phyloP scores from a whole-genome alignment of 2,113 vertebrate genomes.

The Hyperoodon ampullatus region DNA sequence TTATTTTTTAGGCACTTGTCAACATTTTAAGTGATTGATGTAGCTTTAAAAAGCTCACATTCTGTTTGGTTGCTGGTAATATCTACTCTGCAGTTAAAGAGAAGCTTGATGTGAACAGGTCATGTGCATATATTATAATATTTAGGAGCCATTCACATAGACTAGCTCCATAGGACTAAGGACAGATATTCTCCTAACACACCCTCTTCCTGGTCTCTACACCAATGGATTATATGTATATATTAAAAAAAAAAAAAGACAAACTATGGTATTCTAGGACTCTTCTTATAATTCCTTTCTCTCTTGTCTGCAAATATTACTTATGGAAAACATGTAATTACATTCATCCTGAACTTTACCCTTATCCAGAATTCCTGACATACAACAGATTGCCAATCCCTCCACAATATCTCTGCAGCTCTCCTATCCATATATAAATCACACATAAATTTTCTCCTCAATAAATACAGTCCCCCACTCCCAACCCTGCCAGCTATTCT shows the following conservation, averaged over 20 bases:
- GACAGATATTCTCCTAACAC: neutral
- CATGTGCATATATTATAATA: neutral
- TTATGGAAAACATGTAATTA: neutral
- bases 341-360: neutral
- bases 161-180: neutral
- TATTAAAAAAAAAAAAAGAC: neutral
- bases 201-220: neutral
- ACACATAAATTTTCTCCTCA: neutral
- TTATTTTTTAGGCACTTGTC: neutral
- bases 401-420: neutral
- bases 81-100: neutral
- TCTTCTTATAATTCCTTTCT: neutral
- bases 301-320: neutral
- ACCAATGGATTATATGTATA: neutral
- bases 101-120: neutral
- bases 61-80: neutral
- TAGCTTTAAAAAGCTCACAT: neutral
- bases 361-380: neutral
- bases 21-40: neutral
- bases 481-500: neutral
- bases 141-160: neutral
- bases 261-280: neutral
- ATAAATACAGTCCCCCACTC: neutral
- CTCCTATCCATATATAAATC: neutral
- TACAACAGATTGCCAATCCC: neutral